Percentiles rank a stretch among this genome's conserved stretches.
These are phyloP conservation scores for Penaeus monodon DNA, from an alignment of 2,888 invertebrate species.

Conservation along the genomic window DNA sequence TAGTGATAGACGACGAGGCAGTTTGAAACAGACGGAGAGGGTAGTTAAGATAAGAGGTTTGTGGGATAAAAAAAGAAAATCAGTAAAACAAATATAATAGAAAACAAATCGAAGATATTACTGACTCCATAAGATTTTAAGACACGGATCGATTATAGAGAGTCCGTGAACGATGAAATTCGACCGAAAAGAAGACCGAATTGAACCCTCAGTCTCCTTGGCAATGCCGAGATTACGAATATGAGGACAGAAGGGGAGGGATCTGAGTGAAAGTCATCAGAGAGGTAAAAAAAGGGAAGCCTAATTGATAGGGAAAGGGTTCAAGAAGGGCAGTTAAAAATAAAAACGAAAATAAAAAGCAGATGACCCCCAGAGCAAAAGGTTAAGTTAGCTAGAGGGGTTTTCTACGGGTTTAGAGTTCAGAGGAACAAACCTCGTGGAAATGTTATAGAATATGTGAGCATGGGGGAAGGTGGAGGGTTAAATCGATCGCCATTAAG, in stretches of 20 bases:
- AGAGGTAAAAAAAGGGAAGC: not conserved
- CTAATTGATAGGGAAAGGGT: no score
- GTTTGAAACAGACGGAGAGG: not conserved
- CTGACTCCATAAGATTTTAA: not conserved
- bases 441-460: no score
- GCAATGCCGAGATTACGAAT: not conserved
- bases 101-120: not conserved
- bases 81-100: not conserved
- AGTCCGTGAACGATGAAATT: no score
- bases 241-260: not conserved
- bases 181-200: no score
- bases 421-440: not conserved
- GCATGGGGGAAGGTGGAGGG: no score
- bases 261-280: not conserved
- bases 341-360: not conserved
- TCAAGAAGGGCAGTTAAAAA: not conserved
- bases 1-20: not conserved
- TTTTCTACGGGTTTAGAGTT: not conserved
- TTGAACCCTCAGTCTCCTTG: no score
- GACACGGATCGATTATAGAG: not conserved
- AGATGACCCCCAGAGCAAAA: not conserved
- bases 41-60: not conserved
- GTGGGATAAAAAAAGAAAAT: not conserved
- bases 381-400: not conserved
- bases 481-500: no score